phyloP scores from a whole-genome alignment of 2,113 vertebrate species.

The Gallinago media region DNA sequence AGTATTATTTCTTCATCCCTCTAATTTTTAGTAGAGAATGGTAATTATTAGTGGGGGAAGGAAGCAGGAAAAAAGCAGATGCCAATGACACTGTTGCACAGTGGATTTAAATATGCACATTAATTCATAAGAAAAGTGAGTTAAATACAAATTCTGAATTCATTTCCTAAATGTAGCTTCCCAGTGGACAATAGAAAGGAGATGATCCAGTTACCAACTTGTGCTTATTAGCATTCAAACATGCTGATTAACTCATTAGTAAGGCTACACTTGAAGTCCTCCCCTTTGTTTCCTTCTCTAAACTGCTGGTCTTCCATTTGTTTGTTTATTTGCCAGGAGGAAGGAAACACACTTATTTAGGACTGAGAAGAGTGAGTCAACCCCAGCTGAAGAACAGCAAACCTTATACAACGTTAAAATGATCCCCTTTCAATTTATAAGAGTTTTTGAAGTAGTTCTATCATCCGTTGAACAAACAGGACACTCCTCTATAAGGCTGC shows the following conservation, averaged over 20 bases:
- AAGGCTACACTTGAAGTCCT: neutral
- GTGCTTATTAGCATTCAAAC: slow-evolving; percentile 49
- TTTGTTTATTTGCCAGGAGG: neutral
- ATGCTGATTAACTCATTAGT: slow-evolving; percentile 66
- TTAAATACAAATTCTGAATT: neutral
- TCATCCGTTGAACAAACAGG: neutral
- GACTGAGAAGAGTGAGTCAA: neutral
- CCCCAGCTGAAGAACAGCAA: neutral
- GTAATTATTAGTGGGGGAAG: slow-evolving; percentile 54
- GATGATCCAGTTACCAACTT: slow-evolving; percentile 33
- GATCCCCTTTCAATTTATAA: neutral
- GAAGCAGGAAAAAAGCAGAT: neutral
- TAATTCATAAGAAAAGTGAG: slow-evolving; percentile 40
- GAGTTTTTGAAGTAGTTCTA: neutral
- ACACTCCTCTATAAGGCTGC: neutral
- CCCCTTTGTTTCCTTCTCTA: slow-evolving; percentile 33
- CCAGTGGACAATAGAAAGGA: slow-evolving; percentile 53
- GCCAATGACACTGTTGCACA: neutral
- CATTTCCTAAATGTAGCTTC: slow-evolving; percentile 56
- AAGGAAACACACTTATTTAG: neutral
- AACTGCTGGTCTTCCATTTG: neutral
- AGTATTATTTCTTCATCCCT: slow-evolving; percentile 48
- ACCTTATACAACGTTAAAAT: neutral
- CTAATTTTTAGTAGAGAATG: slow-evolving; percentile 60
- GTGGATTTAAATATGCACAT: slow-evolving; percentile 44